Evolutionary conservation across 2,113 vertebrate genomes (phyloP).

Genomic region (Sprattus sprattus): DNA sequence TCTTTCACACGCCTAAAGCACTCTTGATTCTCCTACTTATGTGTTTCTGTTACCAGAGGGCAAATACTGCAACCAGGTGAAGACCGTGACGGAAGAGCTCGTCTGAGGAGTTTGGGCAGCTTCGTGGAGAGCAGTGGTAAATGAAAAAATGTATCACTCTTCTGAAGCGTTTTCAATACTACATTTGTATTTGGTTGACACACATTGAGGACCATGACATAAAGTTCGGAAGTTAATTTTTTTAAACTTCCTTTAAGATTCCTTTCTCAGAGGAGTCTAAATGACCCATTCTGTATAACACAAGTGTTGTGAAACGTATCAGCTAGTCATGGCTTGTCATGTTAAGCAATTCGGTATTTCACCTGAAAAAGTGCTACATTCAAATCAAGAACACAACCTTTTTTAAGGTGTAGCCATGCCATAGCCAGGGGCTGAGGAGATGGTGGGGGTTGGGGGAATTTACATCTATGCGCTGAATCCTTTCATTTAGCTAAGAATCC

Average conservation of each 20-base stretch:
- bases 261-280: background rate
- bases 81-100: background rate
- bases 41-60: background rate
- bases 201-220: background rate
- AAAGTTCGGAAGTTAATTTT: background rate
- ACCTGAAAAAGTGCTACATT: background rate
- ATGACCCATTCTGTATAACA: background rate
- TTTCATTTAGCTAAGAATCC: too few species aligned
- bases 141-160: background rate
- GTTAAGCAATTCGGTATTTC: background rate
- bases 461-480: too few species aligned
- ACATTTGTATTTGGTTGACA: background rate
- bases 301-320: background rate
- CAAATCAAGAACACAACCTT: background rate
- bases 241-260: background rate
- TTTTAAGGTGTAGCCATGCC: background rate
- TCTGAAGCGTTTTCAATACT: background rate
- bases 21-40: background rate
- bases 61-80: background rate
- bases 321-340: background rate
- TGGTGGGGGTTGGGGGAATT: background rate
- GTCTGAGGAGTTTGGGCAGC: background rate
- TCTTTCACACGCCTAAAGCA: background rate
- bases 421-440: background rate
- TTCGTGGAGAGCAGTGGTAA: too few species aligned